Evolutionary conservation across 2,888 invertebrate genomes (phyloP).

Genomic region (Dilophus febrilis): DNA sequence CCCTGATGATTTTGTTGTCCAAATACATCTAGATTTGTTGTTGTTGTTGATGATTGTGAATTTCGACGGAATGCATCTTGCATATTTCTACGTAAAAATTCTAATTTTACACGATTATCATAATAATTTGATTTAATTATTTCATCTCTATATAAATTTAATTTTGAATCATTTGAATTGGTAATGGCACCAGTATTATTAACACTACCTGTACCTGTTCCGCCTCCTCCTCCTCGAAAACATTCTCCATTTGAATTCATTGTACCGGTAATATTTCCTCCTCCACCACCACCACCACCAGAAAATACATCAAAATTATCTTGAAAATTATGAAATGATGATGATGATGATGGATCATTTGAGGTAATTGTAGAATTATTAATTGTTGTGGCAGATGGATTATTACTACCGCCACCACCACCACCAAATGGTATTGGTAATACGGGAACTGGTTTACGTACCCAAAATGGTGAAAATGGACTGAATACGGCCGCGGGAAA

Average conservation of each 20-base stretch:
- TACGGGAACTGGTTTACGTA: conserved; percentile 29
- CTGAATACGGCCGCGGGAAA: conserved; percentile 32
- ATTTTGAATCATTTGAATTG: neutral
- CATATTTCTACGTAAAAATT: conserved; percentile 19
- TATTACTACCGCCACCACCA: conserved; percentile 2
- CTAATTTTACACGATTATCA: conserved; percentile 17
- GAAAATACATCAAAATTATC: conserved; percentile 26
- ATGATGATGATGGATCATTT: no score
- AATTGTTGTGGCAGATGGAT: neutral
- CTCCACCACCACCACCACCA: conserved; percentile 11
- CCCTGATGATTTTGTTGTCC: neutral
- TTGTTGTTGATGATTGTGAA: neutral
- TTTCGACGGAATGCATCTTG: conserved; percentile 16
- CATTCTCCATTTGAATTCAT: conserved; percentile 2
- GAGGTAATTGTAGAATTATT: no score
- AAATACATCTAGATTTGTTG: neutral
- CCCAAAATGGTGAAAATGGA: conserved; percentile 33
- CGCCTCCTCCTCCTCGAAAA: neutral
- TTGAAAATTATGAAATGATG: conserved; percentile 11
- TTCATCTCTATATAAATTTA: neutral
- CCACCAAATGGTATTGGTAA: conserved; percentile 28
- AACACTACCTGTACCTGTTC: neutral
- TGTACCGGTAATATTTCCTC: neutral
- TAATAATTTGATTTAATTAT: neutral
- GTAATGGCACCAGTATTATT: conserved; percentile 9